Conservation (phyloP, 2,113 vertebrate species). For the Centropus unirufus region DNA sequence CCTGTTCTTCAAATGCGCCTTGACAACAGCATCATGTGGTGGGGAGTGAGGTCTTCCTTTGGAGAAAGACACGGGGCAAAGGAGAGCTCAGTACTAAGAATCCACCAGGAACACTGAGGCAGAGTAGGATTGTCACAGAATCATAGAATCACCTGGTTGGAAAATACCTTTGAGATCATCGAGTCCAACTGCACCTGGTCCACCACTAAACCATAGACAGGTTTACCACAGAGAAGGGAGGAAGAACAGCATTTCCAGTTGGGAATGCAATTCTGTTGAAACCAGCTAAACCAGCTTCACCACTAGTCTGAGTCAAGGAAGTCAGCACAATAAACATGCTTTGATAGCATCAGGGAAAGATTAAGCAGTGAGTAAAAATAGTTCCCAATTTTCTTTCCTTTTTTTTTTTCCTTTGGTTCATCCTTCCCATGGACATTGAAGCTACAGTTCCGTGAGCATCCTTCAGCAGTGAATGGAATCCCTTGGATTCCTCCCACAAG, state of each 20-base stretch:
- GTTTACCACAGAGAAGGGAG: not conserved
- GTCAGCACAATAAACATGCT: not conserved
- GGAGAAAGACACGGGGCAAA: not conserved
- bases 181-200: too few species aligned
- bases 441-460: not conserved
- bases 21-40: too few species aligned
- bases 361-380: not conserved
- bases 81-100: not conserved
- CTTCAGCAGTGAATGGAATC: not conserved
- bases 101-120: not conserved
- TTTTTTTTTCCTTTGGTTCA: not conserved
- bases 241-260: not conserved
- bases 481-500: not conserved
- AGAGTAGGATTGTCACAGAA: not conserved
- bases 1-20: not conserved
- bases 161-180: too few species aligned
- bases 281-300: not conserved
- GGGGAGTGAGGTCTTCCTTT: not conserved
- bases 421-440: not conserved
- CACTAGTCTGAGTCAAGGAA: not conserved
- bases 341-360: not conserved
- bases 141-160: too few species aligned
- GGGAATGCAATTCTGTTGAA: not conserved
- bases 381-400: not conserved
- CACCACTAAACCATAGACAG: too few species aligned